Conservation (phyloP, 92 coral and sea anemone genomes). For the Porites evermanni region DNA sequence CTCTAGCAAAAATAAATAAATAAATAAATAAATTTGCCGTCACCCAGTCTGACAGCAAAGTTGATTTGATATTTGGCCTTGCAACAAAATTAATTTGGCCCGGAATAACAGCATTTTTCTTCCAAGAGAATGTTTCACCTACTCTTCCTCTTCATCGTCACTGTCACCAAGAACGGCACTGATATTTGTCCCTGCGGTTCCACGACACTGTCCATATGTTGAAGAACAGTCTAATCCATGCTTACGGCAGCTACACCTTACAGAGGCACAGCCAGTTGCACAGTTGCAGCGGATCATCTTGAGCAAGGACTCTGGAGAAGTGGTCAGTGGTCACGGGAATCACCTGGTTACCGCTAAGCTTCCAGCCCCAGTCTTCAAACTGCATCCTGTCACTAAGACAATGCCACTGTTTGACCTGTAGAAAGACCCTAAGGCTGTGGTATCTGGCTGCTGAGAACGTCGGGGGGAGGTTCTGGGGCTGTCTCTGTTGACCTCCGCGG, state of each 20-base stretch:
- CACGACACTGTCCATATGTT: conserved; percentile 70
- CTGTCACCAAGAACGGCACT: too few relatives aligned
- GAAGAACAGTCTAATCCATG: conserved; percentile 65
- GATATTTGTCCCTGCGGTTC: conserved; percentile 54
- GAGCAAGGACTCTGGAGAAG: conserved; percentile 46
- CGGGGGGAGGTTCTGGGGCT: background rate
- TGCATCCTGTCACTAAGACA: background rate
- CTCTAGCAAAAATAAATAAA: too few relatives aligned
- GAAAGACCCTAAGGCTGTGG: background rate
- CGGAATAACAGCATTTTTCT: too few relatives aligned
- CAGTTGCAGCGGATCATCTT: conserved; percentile 48
- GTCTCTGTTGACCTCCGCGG: background rate
- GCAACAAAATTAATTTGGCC: too few relatives aligned
- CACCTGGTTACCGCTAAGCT: background rate
- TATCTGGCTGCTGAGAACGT: background rate
- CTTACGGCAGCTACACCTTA: conserved; percentile 67
- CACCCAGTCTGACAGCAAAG: too few relatives aligned
- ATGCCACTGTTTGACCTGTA: background rate
- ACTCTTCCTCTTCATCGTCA: too few relatives aligned
- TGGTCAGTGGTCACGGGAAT: conserved; percentile 14
- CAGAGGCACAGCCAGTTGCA: conserved; percentile 53
- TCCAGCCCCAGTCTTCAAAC: background rate
- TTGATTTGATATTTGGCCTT: too few relatives aligned
- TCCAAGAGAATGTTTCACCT: too few relatives aligned
- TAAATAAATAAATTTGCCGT: too few relatives aligned